Base-by-base conservation (phyloP, 1,140 invertebrate species). In the Heliconius himera region DNA sequence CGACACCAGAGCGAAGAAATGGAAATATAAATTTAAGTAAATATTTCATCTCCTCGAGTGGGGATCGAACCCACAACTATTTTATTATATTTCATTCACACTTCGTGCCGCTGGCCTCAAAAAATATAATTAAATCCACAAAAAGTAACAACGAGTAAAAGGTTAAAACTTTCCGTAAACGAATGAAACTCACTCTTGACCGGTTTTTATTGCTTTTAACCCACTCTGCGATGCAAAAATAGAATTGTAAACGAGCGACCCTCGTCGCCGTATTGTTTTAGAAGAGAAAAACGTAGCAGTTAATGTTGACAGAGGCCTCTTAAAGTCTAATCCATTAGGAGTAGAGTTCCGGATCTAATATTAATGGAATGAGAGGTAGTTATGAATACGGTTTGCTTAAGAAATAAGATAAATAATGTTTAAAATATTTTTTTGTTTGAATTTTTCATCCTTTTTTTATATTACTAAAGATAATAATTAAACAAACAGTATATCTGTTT, bases 121-220 rank as follows among this genome's bases (percentile, higher is more conserved):
- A 26, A 26, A 26, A 26, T 1, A 26, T 26, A 26, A 26, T 26
- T 26, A 26, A 26, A 26, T 26, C 26, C 13, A 29, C 60, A 5
- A 66, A 66, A 66, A 29, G 16, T 20, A 29, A 29, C 60, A 16
- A 11, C 60, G 3, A 66, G 13, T 66, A 26, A 66, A 66, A 66
- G 60, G 60, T 66, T 11, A 66, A 1, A 66, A 66, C 26, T 66
- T 66, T 66, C 60, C 29, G 60, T 66, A 66, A 66, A 66, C 60
- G 26, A 66, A 66, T 66, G 22, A 72, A 72, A 72, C 36, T 72
- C 18, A 72, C 70, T 36, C 70, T 38, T 38, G 70, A 36, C 70
- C 70, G 70, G 70, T 72, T 72, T 72, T 72, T 72, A 72, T 72
- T 72, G 70, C 70, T 72, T 72, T 72, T 72, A 72, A 72, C 36